These are phyloP conservation scores for Cremastobaeus sp. DNA, from an alignment of 2,888 invertebrate genomes.

Conservation along the genomic window DNA sequence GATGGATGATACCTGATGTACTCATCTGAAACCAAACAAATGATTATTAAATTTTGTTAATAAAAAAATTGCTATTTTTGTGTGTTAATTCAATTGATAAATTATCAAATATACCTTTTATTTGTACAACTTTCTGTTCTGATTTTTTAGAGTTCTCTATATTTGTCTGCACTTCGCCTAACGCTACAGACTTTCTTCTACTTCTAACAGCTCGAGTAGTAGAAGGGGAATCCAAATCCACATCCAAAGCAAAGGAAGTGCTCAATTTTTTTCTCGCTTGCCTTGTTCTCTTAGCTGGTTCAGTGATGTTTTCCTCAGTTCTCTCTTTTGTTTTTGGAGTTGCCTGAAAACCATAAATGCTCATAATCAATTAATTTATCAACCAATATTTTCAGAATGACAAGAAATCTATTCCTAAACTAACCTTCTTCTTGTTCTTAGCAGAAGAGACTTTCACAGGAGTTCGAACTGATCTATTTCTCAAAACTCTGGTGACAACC, in stretches of 20 bases:
- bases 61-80: background rate
- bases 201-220: background rate
- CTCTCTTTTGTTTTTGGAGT: too few relatives aligned
- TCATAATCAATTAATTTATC: background rate
- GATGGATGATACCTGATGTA: conserved; percentile 31
- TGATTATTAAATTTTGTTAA: conserved; percentile 4
- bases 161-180: background rate
- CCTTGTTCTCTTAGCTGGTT: background rate
- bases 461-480: conserved; percentile 41
- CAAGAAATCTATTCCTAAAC: background rate
- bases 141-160: background rate
- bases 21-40: conserved; percentile 29
- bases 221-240: background rate
- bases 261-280: background rate
- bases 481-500: conserved; percentile 16
- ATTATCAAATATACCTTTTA: conserved; percentile 18
- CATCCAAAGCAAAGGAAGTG: background rate
- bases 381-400: background rate
- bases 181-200: background rate
- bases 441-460: conserved; percentile 15
- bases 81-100: background rate
- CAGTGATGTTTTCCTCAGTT: too few relatives aligned
- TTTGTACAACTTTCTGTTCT: conserved; percentile 10
- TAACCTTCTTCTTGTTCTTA: conserved; percentile 16
- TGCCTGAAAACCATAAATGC: background rate